Evolutionary conservation across 2,113 vertebrate species (phyloP).

Genomic region (Phocoena phocoena): DNA sequence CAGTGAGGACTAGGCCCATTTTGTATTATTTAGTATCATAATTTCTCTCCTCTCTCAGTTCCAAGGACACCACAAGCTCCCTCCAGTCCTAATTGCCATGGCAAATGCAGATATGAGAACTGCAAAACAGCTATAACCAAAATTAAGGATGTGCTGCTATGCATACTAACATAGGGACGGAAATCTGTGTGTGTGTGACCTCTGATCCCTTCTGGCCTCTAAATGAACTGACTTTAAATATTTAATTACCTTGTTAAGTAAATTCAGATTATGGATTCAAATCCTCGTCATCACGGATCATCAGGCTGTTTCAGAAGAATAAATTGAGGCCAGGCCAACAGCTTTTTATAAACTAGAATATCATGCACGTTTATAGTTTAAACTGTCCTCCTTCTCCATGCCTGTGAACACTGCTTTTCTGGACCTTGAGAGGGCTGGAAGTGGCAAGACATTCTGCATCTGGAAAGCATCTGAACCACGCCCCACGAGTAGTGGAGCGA

Average conservation of each 20-base stretch:
- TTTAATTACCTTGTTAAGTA: constrained; percentile 83
- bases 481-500: background rate
- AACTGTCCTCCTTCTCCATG: background rate
- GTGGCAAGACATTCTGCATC: background rate
- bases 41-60: constrained; percentile 76
- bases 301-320: constrained; percentile 51
- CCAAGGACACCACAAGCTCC: constrained; percentile 75
- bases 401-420: background rate
- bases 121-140: constrained; percentile 77
- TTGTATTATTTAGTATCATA: constrained; percentile 80
- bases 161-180: constrained; percentile 69
- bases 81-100: constrained; percentile 75
- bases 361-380: background rate
- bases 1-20: constrained; percentile 72
- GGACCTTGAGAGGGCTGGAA: background rate
- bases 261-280: constrained; percentile 80
- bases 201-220: constrained; percentile 67
- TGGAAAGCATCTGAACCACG: background rate
- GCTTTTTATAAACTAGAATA: background rate
- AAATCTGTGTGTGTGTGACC: constrained; percentile 57
- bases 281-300: constrained; percentile 60
- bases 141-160: constrained; percentile 27
- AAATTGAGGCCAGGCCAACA: background rate
- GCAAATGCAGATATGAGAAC: constrained; percentile 76
- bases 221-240: constrained; percentile 80